Evolutionary conservation across 35 echinoderm and acorn worm species (phyloP).

Genomic region (Anneissia japonica): DNA sequence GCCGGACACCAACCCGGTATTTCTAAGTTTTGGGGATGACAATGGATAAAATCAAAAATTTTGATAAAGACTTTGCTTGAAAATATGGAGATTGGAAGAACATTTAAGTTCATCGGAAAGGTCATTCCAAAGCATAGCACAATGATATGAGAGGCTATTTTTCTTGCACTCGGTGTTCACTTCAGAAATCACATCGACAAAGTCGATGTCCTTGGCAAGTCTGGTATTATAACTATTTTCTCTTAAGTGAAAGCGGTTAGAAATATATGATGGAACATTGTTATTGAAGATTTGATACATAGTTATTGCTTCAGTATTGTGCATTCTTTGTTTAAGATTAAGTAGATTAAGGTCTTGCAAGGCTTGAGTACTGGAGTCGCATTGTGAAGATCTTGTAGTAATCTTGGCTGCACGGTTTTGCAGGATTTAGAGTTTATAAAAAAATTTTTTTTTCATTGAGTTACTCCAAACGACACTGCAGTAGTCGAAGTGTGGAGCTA

Average conservation of each 20-base stretch:
- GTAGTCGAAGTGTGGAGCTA: not conserved
- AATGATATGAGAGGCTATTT: no score
- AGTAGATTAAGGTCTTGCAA: no score
- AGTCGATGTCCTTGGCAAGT: not conserved
- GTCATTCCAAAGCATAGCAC: no score
- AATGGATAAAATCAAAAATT: no score
- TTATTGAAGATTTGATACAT: not conserved
- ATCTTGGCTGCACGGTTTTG: not conserved
- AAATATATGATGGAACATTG: not conserved
- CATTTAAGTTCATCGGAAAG: no score
- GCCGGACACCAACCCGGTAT: no score
- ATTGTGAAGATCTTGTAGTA: not conserved
- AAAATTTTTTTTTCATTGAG: not conserved
- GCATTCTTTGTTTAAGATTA: not conserved
- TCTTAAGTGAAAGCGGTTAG: not conserved
- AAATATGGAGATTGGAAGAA: no score
- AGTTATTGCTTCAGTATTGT: not conserved
- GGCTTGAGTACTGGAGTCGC: not conserved
- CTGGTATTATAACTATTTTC: not conserved
- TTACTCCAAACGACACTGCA: not conserved
- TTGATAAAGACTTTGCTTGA: no score
- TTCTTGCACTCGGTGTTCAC: not conserved
- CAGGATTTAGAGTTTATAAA: not conserved
- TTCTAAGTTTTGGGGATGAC: no score
- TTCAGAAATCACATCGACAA: not conserved